Percentiles rank a stretch among this genome's conserved stretches.
phyloP scores from a whole-genome alignment of 2,888 invertebrate genomes.

The Nymphalis c-album region DNA sequence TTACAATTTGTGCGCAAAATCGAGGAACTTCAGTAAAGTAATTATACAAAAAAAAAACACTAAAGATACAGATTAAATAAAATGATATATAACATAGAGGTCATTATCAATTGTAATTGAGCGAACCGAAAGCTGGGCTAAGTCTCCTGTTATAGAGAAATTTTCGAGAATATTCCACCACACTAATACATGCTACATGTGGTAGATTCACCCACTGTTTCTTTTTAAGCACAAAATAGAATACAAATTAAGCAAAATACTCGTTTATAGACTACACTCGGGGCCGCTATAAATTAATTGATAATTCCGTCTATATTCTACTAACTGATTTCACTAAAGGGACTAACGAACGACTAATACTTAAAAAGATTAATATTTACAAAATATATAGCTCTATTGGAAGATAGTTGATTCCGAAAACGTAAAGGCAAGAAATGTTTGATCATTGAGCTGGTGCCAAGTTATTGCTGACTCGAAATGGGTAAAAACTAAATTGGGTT shows the following conservation, averaged over 20 bases:
- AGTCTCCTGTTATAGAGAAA: too few species aligned
- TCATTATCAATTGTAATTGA: too few species aligned
- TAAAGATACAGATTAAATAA: not conserved
- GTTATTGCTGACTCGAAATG: too few species aligned
- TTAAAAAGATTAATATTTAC: slow-evolving; percentile 34
- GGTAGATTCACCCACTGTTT: too few species aligned
- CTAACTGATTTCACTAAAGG: not conserved
- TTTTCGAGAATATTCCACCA: too few species aligned
- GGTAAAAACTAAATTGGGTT: too few species aligned
- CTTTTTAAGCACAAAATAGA: too few species aligned
- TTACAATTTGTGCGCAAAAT: slow-evolving; percentile 4
- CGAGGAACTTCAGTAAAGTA: slow-evolving; percentile 5
- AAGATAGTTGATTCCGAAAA: slow-evolving; percentile 7
- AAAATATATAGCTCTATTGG: slow-evolving; percentile 34
- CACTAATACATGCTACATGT: too few species aligned
- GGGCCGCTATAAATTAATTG: not conserved
- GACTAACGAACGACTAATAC: slow-evolving; percentile 19
- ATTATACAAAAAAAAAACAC: not conserved
- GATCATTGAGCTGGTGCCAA: not conserved
- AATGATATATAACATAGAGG: not conserved
- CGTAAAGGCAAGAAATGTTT: slow-evolving; percentile 2
- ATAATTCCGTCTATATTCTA: not conserved
- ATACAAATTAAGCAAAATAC: too few species aligned
- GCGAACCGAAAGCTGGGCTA: too few species aligned
- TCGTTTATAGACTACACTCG: too few species aligned